These are phyloP conservation scores for Yponomeuta cagnagella DNA, from an alignment of 2,888 invertebrate genomes.

Conservation along the genomic window DNA sequence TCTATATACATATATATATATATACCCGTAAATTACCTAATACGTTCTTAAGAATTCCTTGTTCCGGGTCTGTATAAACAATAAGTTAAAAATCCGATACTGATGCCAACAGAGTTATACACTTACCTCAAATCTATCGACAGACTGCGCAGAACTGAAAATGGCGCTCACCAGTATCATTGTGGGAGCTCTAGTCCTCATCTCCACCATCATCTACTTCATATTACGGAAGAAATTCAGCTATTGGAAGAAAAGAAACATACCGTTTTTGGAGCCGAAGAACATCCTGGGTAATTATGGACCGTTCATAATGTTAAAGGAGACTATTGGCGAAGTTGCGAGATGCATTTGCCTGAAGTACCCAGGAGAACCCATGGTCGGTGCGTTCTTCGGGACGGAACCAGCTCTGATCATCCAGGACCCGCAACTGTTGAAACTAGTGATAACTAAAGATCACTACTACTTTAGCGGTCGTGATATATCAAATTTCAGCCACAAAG, in stretches of 20 bases:
- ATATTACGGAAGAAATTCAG: not conserved
- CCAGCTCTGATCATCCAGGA: constrained; percentile 27
- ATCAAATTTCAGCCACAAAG: constrained; percentile 25
- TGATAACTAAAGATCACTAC: constrained; percentile 33
- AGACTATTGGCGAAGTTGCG: not conserved
- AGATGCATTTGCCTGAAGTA: constrained; percentile 19
- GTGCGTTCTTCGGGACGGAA: constrained; percentile 20
- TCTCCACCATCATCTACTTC: not conserved
- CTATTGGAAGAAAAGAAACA: constrained; percentile 13
- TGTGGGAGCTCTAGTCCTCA: not conserved
- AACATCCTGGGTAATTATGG: constrained; percentile 13
- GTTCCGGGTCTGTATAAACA: too few species aligned
- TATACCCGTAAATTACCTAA: too few species aligned
- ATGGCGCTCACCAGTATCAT: not conserved
- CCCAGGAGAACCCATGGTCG: constrained; percentile 18
- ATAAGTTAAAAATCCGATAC: too few species aligned
- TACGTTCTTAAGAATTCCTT: too few species aligned
- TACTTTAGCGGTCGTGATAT: constrained; percentile 31
- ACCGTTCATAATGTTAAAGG: not conserved
- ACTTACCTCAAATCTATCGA: not conserved
- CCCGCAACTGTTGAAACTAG: constrained; percentile 30
- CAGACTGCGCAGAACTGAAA: not conserved
- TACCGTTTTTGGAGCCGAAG: not conserved
- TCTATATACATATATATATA: too few species aligned
- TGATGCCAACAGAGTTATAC: not conserved